Conservation (phyloP, 1,140 invertebrate species). For the Leptinotarsa undecemlineata region DNA sequence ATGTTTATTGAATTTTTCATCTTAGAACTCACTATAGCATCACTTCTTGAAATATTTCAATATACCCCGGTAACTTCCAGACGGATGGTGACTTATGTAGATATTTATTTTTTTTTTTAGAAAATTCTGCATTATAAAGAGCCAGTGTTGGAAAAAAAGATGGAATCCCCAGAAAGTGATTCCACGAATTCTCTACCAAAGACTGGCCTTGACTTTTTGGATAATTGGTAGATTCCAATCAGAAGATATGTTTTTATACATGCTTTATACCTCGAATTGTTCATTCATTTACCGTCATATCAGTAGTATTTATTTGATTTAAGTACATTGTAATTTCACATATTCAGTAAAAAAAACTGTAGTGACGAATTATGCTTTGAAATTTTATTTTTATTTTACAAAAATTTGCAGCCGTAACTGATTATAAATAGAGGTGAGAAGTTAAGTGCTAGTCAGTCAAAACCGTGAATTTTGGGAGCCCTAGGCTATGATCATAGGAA, state of each 20-base stretch:
- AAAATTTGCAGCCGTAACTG: background rate
- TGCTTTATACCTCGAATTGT: background rate
- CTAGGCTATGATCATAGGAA: too few relatives aligned
- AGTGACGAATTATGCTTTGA: background rate
- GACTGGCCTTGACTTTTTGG: conserved; percentile 75
- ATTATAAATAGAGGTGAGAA: background rate
- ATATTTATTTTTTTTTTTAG: conserved; percentile 5
- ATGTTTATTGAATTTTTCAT: too few relatives aligned
- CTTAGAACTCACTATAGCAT: too few relatives aligned
- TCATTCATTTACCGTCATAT: background rate
- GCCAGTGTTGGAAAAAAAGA: background rate
- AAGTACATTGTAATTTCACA: background rate
- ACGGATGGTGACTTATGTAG: conserved; percentile 1
- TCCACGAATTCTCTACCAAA: conserved; percentile 59
- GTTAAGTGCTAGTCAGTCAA: too few relatives aligned
- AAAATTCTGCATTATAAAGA: conserved; percentile 20
- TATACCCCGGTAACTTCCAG: too few relatives aligned
- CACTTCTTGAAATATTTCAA: too few relatives aligned
- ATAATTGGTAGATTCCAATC: conserved; percentile 64
- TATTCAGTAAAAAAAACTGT: background rate
- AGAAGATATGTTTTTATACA: background rate
- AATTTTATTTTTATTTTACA: background rate
- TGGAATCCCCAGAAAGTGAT: background rate
- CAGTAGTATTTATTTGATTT: background rate
- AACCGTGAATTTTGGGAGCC: too few relatives aligned